phyloP scores from a whole-genome alignment of 2,797 vertebrate species.

The Peromyscus melanophrys region DNA sequence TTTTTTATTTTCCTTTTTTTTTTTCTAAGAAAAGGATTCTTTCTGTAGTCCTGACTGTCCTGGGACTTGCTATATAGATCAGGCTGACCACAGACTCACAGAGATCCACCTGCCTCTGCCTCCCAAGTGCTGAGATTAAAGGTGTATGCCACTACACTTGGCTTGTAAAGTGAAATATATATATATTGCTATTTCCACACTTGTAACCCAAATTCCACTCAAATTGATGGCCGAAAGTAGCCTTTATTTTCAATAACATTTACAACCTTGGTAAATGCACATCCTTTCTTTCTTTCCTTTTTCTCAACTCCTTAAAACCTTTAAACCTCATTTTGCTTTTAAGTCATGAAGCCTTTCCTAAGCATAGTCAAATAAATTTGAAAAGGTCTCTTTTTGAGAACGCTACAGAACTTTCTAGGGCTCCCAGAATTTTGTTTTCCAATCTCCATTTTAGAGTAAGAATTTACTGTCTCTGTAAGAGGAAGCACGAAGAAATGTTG shows the following conservation, averaged over 20 bases:
- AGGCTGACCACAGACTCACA: background rate
- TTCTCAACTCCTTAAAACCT: background rate
- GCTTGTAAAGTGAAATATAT: too few species aligned
- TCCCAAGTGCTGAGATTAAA: background rate
- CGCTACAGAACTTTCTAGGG: background rate
- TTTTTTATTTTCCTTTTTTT: background rate
- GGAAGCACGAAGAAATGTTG: background rate
- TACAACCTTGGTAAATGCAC: background rate
- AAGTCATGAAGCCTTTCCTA: background rate
- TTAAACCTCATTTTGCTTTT: background rate
- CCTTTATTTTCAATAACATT: constrained; percentile 6
- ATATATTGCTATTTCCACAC: background rate
- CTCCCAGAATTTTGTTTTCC: background rate
- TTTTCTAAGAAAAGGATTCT: fast-evolving
- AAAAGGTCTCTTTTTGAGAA: constrained; percentile 18
- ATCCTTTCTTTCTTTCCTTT: background rate
- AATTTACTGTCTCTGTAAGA: background rate
- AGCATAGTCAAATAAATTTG: constrained; percentile 27
- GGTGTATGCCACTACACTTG: too few species aligned
- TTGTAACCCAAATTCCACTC: background rate
- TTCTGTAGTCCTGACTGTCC: background rate
- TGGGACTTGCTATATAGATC: background rate
- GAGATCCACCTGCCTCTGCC: background rate
- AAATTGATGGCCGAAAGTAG: background rate
- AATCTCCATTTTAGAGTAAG: background rate